Conservation (phyloP, 1,140 invertebrate species). For the Lycorma delicatula region DNA sequence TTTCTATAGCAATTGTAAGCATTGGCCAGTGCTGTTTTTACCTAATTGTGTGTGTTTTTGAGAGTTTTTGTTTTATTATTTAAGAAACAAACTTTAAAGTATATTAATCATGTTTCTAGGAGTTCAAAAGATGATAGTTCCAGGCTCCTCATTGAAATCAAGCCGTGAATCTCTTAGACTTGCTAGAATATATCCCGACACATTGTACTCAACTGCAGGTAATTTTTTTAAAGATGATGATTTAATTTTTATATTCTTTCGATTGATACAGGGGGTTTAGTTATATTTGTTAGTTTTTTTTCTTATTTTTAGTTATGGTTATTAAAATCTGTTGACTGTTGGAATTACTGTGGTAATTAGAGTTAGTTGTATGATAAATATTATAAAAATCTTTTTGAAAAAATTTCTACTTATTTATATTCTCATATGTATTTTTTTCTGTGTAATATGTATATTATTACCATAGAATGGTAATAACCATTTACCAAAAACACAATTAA, state of each 20-base stretch:
- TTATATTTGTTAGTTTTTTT: conserved; percentile 8
- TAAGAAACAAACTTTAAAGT: not conserved
- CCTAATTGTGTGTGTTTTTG: too few relatives aligned
- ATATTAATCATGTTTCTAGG: conserved; percentile 52
- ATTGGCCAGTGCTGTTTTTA: too few relatives aligned
- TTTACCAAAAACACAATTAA: too few relatives aligned
- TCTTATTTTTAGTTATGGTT: not conserved
- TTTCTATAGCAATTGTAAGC: too few relatives aligned
- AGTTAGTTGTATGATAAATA: not conserved
- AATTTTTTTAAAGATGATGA: too few relatives aligned
- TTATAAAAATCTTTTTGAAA: not conserved
- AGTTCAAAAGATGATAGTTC: conserved; percentile 91
- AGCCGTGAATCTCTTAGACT: conserved; percentile 85
- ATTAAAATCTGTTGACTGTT: not conserved
- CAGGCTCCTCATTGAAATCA: conserved; percentile 75
- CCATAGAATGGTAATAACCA: too few relatives aligned
- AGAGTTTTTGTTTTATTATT: too few relatives aligned
- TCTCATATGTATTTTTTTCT: too few relatives aligned
- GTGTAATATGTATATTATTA: too few relatives aligned
- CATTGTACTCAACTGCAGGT: conserved; percentile 88
- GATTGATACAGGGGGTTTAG: too few relatives aligned
- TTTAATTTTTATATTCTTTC: too few relatives aligned
- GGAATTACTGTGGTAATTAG: not conserved
- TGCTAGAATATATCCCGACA: conserved; percentile 79
- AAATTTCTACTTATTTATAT: not conserved